Base-by-base conservation (phyloP, 2,113 vertebrate genomes). In the Phalacrocorax aristotelis region DNA sequence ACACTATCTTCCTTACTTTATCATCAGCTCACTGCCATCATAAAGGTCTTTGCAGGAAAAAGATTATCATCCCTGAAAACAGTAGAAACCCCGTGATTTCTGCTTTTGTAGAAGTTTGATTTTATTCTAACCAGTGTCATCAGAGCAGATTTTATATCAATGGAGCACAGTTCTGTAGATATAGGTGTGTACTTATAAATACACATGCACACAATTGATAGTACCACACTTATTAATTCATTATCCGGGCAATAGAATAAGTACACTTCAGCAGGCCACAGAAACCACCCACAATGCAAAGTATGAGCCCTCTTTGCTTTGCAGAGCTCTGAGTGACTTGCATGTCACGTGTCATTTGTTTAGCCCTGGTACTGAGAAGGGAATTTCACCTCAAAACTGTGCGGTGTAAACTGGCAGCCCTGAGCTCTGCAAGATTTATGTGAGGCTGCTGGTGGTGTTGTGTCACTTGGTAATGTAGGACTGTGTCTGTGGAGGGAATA, bases 361-460 rank as follows among this genome's bases (percentile, higher is more conserved):
- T 51, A 38, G 66, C 30, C 55, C 51, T 40, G 38, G 77, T 77
- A 25, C 64, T 20, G 14, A 70, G 65, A 86, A 42, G 49, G 27
- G 70, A 96, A 91, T 90, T 96, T 87, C 94, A 83, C 77, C 88
- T 93, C 52, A 64, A 83, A 91, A 82, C 34, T 26, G 34, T 42
- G 17, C 0, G 0, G 70, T 1, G 3, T n/a, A 48, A 77, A 78
- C 30, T 32, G 64, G 89, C 79, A 92, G 58, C 40, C 44, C n/a
- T 1, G 4, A 79, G 58, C 27, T 92, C 42, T 72, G 27, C 32
- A 76, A 92, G 89, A 75, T 95, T 75, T 66, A 77, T 86, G 64
- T 51, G 84, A 95, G 74, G 87, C 55, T 94, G 76, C 36, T 90
- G 79, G 52, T 86, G 57, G 27, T 85, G 62, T 6, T 87, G 51